A percentile compares a stretch with the other conserved stretches of the same genome.
Evolutionary conservation across 1,140 invertebrate genomes (phyloP).

Genomic region (Pachypeltis micranthus): DNA sequence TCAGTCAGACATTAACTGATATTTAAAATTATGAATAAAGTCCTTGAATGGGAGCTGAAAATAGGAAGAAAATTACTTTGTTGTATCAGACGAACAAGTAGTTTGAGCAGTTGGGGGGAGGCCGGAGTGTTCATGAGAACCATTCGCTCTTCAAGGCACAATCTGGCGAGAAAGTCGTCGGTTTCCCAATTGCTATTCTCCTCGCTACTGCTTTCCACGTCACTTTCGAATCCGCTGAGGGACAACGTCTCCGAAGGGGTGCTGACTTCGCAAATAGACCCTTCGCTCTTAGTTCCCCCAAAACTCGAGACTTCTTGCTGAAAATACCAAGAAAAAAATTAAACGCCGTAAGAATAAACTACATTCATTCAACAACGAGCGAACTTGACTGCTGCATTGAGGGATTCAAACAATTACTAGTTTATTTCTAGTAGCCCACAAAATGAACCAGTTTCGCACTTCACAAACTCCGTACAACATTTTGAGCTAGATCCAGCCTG

Average conservation of each 20-base stretch:
- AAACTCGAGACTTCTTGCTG: background rate
- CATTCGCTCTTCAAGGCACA: constrained; percentile 51
- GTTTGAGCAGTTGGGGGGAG: constrained; percentile 59
- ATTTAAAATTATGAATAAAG: too few species aligned
- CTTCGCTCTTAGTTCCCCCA: background rate
- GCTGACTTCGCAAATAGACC: background rate
- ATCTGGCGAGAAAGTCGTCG: constrained; percentile 43
- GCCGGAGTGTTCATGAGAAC: constrained; percentile 49
- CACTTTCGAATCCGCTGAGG: constrained; percentile 5
- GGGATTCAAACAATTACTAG: too few species aligned
- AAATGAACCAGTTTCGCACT: too few species aligned
- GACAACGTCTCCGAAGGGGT: constrained; percentile 5
- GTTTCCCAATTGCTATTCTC: background rate
- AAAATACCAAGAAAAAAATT: background rate
- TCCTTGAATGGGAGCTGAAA: too few species aligned
- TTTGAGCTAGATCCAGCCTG: too few species aligned
- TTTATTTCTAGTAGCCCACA: too few species aligned
- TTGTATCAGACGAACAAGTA: constrained; percentile 58
- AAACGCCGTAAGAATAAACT: too few species aligned
- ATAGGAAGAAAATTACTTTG: constrained; percentile 33
- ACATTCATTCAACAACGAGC: too few species aligned
- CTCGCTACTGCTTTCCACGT: background rate
- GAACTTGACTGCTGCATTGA: too few species aligned
- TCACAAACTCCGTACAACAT: too few species aligned
- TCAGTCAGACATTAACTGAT: too few species aligned